These are phyloP conservation scores for Pinna nobilis DNA, from an alignment of 1,140 invertebrate genomes.

Conservation along the genomic window DNA sequence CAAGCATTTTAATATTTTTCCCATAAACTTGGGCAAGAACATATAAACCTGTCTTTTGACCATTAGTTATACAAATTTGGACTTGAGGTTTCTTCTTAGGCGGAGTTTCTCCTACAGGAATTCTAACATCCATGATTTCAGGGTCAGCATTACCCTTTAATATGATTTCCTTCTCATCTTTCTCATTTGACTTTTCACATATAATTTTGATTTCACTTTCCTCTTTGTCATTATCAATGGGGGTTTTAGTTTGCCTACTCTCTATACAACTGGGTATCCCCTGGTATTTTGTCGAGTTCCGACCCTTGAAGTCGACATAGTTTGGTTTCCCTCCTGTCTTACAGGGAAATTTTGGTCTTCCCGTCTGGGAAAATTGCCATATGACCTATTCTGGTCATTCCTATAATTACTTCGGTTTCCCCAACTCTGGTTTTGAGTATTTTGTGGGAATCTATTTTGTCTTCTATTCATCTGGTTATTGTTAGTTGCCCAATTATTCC, in stretches of 20 bases:
- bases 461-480: not conserved
- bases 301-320: slow-evolving; percentile 18
- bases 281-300: not conserved
- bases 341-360: not conserved
- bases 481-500: not conserved
- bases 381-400: not conserved
- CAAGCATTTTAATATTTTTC: not conserved
- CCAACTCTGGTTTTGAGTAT: not conserved
- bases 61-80: slow-evolving; percentile 12
- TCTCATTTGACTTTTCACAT: not conserved
- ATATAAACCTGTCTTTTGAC: not conserved
- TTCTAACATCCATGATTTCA: not conserved
- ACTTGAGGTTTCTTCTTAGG: not conserved
- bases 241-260: not conserved
- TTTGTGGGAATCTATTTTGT: not conserved
- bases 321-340: slow-evolving; percentile 2
- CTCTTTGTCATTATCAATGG: not conserved
- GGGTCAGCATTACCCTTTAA: not conserved
- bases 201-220: not conserved
- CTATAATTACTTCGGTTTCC: not conserved
- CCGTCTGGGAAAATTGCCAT: not conserved
- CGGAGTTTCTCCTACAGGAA: not conserved
- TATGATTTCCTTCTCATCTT: not conserved
- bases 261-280: not conserved
- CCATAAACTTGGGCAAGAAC: not conserved